Base-by-base conservation (phyloP, 2,888 invertebrate species). In the Meghimatium bilineatum region DNA sequence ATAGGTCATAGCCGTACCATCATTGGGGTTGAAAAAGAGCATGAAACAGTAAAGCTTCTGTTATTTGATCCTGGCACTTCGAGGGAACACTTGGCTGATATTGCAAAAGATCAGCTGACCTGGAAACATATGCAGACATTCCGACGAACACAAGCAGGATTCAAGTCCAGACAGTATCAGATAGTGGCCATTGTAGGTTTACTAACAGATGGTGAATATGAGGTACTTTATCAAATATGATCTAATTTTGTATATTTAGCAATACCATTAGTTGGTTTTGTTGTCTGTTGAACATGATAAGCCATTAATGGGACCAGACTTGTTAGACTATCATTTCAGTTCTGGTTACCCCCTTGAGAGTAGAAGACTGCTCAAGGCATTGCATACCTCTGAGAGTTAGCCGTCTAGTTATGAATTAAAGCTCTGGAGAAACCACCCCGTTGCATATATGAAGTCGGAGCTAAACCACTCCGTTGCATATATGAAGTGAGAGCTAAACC, bases 101-200 rank as follows among this genome's bases (percentile, higher is more conserved):
- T 96, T 86, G 94, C 94, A 81, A 95, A 94, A 87, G 95, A 95
- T 34, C 94, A 95, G 83, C 95, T 95, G 92, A 93, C 95, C 44
- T 93, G 95, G 49, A 94, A 95, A 84, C 95, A 96, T 10, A 95
- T 96, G 93, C 94, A 96, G 85, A 94, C 96, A 67, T 95, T 97
- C 87, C 95, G 97, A 84, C 96, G 97, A 91, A 96, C 96, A 38
- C 95, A 96, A 36, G 94, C 95, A 14, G 96, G 96, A 0, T 96
- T 97, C 95, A 96, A 96, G 88, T 97, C 97, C 77, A 95, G 95
- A 66, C 97, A 97, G 94, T 97, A 97, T 94, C 97, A 97, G 94
- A 95, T 97, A 90, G 96, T 97, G 36, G 96, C 96, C 71, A 96
- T 97, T 86, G 95, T 95, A 86, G 97, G 97, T 1, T 95, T 97